Base-by-base conservation (phyloP, 2,888 invertebrate genomes). In the Allacma fusca region DNA sequence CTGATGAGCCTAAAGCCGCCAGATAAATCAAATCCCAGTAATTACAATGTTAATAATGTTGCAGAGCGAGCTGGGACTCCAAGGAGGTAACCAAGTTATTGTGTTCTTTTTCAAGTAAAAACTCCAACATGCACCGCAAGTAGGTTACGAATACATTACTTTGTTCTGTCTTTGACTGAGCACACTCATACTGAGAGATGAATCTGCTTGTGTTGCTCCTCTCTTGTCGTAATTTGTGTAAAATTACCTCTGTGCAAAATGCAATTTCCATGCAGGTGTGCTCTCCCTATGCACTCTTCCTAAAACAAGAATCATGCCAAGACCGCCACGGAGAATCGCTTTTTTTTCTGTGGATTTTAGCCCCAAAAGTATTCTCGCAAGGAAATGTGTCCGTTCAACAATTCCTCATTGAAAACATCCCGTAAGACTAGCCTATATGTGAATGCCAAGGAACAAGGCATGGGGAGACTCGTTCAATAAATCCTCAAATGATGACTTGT, bases 1-100 rank as follows among this genome's bases (percentile, higher is more conserved):
- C 40, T 40, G 43, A 26, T 65, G 43, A 24, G 70, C 12, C 62
- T 24, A n/a, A 64, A 16, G 65, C 74, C 65, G 74, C 44, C 74
- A 74, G 64, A 74, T 74, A 65, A 74, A 74, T 74, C 73, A 74
- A 64, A 74, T 64, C 64, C 40, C 29, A 74, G 65, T 74, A 74
- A 74, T 67, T 74, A 74, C 74, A 74, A 74, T 74, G 74, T 65
- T 74, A 74, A 74, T 73, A 73, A 24, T 73, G 73, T 73, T 73
- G 40, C n/a, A 72, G 62, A 34, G 59, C 72, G 43, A 44, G 43
- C 62, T 62, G 57, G 24, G 44, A 34, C 68, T 68, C 68, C 34
- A 43, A 68, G 68, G 34, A 59, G 72, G 59, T 62, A 72, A 50
- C 24, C 21, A n/a, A 72, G 71, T 71, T 26, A 21, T 44, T 44